Evolutionary conservation across 2,888 invertebrate genomes (phyloP), one percentile per base, ranked within the genome.

Genomic region (Carterocephalus palaemon): DNA sequence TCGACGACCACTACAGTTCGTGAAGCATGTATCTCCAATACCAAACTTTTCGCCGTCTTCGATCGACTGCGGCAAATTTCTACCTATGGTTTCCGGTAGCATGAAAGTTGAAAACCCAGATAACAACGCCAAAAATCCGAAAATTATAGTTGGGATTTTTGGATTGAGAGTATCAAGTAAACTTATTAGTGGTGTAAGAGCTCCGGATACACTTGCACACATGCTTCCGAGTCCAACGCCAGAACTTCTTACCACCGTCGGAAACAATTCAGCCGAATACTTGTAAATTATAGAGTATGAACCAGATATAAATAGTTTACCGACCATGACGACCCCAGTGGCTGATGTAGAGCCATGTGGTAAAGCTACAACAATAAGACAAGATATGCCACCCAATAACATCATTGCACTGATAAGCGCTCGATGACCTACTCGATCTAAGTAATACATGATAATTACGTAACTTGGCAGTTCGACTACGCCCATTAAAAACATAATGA

Each of bases 271-370:
- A 0, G 95, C 95, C 0, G 95, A 95, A 70, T 95, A 95, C 64
- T 95, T 95, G 70, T 95, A 95, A 51, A 94, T 91, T 9, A 95
- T 93, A 1, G 94, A 95, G 72, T 94, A 95, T 0, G 95, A 94
- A 36, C 93, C 93, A 10, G 95, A 93, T 57, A 95, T 94, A 60
- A 94, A 92, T 19, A 95, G 88, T 75, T 95, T 95, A 0, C 95
- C 95, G 12, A 93, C 66, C 88, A 95, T 91, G 0, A 93, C 93
- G 20, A 93, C 88, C 0, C 88, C 85, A 0, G 90, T 92, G 1
- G 90, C 84, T 0, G 86, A 62, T 1, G 88, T 82, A 41, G 90
- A 90, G 24, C 92, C 92, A 54, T 89, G 89, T 0, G 92, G 89
- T 33, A 95, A 80, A 47, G 89, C 89, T 0, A 93, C 91, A 0